Conservation (phyloP, 2,888 invertebrate species). For the Chironomus tentans region DNA sequence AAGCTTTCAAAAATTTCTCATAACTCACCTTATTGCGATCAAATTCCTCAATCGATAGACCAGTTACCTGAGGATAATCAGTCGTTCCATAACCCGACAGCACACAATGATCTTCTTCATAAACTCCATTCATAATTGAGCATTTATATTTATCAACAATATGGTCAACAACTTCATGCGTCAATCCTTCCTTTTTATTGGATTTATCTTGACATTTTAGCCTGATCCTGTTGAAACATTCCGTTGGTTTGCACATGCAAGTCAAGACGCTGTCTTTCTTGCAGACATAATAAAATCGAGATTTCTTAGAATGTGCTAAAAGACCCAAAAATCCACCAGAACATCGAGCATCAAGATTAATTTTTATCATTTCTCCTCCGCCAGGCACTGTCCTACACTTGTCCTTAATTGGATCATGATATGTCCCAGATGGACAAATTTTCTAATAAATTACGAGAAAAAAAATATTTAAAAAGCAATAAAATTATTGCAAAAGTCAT, state of each 20-base stretch:
- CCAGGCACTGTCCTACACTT: not conserved
- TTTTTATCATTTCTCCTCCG: conserved; percentile 16
- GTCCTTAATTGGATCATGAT: conserved; percentile 18
- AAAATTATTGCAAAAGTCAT: not conserved
- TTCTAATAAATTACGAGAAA: not conserved
- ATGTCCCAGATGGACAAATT: conserved; percentile 11
- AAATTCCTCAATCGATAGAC: not conserved
- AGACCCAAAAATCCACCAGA: not conserved
- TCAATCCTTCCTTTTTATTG: not conserved
- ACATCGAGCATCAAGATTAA: conserved; percentile 11
- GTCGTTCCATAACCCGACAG: not conserved
- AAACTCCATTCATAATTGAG: not conserved
- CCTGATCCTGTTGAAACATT: not conserved
- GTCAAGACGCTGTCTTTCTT: not conserved
- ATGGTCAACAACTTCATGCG: not conserved
- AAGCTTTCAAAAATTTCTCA: no score
- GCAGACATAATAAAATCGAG: conserved; percentile 14
- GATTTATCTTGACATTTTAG: not conserved
- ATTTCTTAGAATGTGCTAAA: not conserved
- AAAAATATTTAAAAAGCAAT: not conserved
- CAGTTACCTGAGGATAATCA: not conserved
- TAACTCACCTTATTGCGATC: not conserved
- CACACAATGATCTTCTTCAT: not conserved
- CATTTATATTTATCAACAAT: conserved; percentile 21
- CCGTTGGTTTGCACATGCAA: not conserved